Base-by-base conservation (phyloP, 2,888 invertebrate genomes). In the Oscheius sp. region DNA sequence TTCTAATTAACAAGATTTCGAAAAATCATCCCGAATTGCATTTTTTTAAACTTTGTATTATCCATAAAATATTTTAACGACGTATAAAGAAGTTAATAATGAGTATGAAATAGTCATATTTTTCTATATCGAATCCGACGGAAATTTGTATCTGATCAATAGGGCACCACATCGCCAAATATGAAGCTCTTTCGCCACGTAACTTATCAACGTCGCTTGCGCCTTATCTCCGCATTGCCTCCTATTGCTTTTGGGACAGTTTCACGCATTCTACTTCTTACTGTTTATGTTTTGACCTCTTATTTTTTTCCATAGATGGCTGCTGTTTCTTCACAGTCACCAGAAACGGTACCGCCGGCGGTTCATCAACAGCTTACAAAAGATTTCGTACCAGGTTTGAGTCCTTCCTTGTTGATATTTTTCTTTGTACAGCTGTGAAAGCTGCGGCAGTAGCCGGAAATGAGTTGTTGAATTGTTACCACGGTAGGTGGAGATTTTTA, bases 301-400 rank as follows among this genome's bases (percentile, higher is more conserved):
- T 12, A 59, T 41, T 57, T 28, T 59, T 44, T 6, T 20, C 12
- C 6, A 62, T 62, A 36, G 45, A 36, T 17, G 49, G 50, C 47
- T 4, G 47, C 47, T 9, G 62, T 50, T n/a, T 59, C 59, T 8
- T 41, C 59, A 8, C 32, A 33, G n/a, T 33, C 20, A 6, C 32
- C 20, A 12, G 17, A 33, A 22, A 54, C 17, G 2, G 36, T 64
- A 2, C 75, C 75, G 26, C 56, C 67, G 32, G 5, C 61, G 47
- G 73, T 77, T 14, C 66, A 74, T 45, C 59, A 69, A 5, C 76
- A 77, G 54, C 70, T 77, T 6, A 50, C 56, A 2, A 51, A 63
- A 9, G 65, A 72, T 12, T 77, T 77, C 59, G 67, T 74, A 57
- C 76, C 76, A 36, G 73, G 73, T 75, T 24, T 14, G 45, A n/a